A percentile compares a stretch with the other conserved stretches of the same genome.
Conservation (phyloP, 2,113 vertebrate genomes). For the Periophthalmus modestus region DNA sequence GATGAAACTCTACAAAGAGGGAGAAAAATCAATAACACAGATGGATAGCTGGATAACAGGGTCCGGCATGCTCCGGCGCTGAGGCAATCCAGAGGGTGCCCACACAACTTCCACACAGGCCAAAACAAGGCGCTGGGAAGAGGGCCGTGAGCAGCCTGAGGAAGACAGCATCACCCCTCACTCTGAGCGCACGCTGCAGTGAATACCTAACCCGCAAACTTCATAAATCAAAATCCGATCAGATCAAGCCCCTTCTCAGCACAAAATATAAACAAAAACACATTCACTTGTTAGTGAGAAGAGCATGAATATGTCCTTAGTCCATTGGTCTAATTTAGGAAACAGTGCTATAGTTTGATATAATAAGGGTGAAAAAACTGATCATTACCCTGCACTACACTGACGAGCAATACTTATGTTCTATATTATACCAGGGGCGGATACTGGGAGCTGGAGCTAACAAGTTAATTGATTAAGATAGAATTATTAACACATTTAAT, state of each 20-base stretch:
- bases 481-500: neutral
- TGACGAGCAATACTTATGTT: conserved; percentile 40
- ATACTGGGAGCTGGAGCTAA: conserved; percentile 36
- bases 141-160: conserved; percentile 70
- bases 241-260: neutral
- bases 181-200: conserved; percentile 42
- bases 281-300: neutral
- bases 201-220: conserved; percentile 11
- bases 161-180: conserved; percentile 66
- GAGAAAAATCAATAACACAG: conserved; percentile 82
- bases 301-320: neutral
- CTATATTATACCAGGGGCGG: conserved; percentile 18
- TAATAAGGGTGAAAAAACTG: conserved; percentile 24
- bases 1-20: conserved; percentile 79
- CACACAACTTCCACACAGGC: conserved; percentile 79
- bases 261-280: conserved; percentile 11
- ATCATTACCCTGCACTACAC: conserved; percentile 17
- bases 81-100: conserved; percentile 81
- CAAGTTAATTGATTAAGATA: conserved; percentile 16
- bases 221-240: conserved; percentile 2
- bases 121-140: conserved; percentile 68
- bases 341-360: conserved; percentile 22
- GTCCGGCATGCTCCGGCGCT: conserved; percentile 78
- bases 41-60: conserved; percentile 81
- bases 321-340: conserved; percentile 13